Conservation (phyloP, 2,888 invertebrate genomes). For the Erebia ligea region DNA sequence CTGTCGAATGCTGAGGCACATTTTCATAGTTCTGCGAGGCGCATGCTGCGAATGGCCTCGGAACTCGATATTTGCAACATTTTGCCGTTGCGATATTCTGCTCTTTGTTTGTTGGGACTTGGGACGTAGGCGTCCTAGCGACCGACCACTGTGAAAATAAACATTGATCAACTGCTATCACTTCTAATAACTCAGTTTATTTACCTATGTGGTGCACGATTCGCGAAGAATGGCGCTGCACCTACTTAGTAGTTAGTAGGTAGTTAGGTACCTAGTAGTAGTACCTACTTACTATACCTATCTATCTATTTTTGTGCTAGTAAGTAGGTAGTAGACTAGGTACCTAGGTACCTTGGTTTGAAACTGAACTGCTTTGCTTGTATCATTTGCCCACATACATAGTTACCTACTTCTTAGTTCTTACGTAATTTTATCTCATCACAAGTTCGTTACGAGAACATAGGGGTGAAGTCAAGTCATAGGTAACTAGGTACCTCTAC, state of each 20-base stretch:
- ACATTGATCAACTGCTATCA: slow-evolving; percentile 29
- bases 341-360: too few relatives aligned
- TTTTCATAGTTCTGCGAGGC: slow-evolving; percentile 67
- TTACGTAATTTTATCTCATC: too few relatives aligned
- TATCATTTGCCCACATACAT: too few relatives aligned
- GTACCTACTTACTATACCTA: background rate
- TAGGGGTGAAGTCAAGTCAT: too few relatives aligned
- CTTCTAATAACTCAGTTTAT: slow-evolving; percentile 22
- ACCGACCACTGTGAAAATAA: slow-evolving; percentile 42
- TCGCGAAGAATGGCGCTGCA: too few relatives aligned
- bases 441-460: too few relatives aligned
- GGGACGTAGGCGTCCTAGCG: slow-evolving; percentile 48
- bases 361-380: too few relatives aligned
- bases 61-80: slow-evolving; percentile 66
- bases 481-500: too few relatives aligned
- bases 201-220: slow-evolving; percentile 5
- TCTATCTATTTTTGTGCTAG: too few relatives aligned
- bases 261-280: background rate
- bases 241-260: too few relatives aligned
- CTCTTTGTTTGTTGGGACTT: slow-evolving; percentile 54
- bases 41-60: slow-evolving; percentile 52
- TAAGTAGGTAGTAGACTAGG: too few relatives aligned
- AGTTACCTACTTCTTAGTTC: too few relatives aligned
- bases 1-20: slow-evolving; percentile 74
- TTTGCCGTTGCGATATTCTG: slow-evolving; percentile 57